phyloP scores from a whole-genome alignment of 2,113 vertebrate species.

The Pseudorhombus dupliciocellatus region DNA sequence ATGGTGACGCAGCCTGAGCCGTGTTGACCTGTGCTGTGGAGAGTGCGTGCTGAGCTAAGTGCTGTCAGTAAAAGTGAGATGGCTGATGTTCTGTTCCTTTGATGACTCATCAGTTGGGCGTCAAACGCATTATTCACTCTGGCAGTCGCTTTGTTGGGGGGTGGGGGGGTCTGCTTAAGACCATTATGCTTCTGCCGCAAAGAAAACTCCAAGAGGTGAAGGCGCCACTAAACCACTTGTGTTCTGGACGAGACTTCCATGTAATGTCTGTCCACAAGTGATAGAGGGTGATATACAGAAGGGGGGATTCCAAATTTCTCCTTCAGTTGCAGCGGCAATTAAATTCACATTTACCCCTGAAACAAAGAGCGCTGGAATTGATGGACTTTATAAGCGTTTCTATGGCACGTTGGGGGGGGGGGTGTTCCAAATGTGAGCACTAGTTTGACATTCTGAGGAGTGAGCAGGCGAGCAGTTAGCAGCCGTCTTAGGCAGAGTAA shows the following conservation, averaged over 20 bases:
- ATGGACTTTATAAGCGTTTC: slow-evolving; percentile 54
- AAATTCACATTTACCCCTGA: slow-evolving; percentile 73
- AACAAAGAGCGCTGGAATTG: slow-evolving; percentile 64
- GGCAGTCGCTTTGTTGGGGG: slow-evolving; percentile 46
- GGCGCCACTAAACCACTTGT: slow-evolving; percentile 8
- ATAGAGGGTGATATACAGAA: slow-evolving; percentile 70
- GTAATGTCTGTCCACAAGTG: slow-evolving; percentile 55
- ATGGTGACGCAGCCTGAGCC: slow-evolving; percentile 31
- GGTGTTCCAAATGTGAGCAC: slow-evolving; percentile 33
- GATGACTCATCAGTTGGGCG: slow-evolving; percentile 63
- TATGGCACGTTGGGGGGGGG: slow-evolving; percentile 13
- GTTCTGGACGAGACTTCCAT: slow-evolving; percentile 28
- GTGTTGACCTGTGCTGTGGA: slow-evolving; percentile 36
- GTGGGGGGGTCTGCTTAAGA: slow-evolving; percentile 47
- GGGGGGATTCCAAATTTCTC: slow-evolving; percentile 42
- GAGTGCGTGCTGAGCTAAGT: slow-evolving; percentile 41
- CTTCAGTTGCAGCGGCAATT: slow-evolving; percentile 71
- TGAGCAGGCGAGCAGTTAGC: slow-evolving; percentile 62
- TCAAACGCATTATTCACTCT: slow-evolving; percentile 69
- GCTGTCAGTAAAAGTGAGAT: slow-evolving; percentile 49
- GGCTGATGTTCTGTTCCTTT: slow-evolving; percentile 47
- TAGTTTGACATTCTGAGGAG: slow-evolving; percentile 66
- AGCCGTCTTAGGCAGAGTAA: slow-evolving; percentile 62
- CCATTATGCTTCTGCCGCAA: slow-evolving; percentile 58
- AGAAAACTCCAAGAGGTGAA: slow-evolving; percentile 36